These are phyloP conservation scores for Wasmannia auropunctata DNA, from an alignment of 1,140 invertebrate species.

Conservation along the genomic window DNA sequence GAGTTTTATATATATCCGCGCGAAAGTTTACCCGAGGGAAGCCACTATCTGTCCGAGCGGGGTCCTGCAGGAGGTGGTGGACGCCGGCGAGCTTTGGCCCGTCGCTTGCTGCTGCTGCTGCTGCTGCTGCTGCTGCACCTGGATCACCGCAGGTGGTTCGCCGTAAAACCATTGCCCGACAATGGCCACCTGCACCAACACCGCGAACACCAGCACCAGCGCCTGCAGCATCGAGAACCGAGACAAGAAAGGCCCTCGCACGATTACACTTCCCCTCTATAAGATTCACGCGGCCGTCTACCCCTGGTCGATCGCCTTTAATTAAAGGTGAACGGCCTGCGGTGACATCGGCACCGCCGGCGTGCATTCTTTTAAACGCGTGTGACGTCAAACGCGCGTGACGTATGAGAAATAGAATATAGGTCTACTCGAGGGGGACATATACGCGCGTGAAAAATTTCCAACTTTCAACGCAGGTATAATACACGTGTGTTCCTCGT, in stretches of 20 bases:
- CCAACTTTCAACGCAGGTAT: not conserved
- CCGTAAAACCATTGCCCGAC: constrained; percentile 92
- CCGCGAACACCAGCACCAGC: constrained; percentile 94
- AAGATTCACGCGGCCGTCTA: constrained; percentile 36
- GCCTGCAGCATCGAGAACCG: constrained; percentile 85
- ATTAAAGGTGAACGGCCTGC: constrained; percentile 48
- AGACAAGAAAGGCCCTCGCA: constrained; percentile 44
- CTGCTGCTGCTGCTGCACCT: constrained; percentile 81
- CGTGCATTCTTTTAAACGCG: constrained; percentile 16
- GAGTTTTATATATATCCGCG: constrained; percentile 45
- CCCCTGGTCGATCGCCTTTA: constrained; percentile 51
- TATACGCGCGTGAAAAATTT: not conserved
- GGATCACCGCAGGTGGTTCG: constrained; percentile 89
- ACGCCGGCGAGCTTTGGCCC: constrained; percentile 67
- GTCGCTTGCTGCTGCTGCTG: constrained; percentile 76
- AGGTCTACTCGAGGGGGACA: not conserved
- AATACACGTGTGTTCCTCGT: no score
- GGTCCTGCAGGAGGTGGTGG: constrained; percentile 75
- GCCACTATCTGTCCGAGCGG: constrained; percentile 82
- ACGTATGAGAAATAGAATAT: not conserved
- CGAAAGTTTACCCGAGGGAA: constrained; percentile 80
- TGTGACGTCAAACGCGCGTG: not conserved
- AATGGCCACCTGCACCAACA: constrained; percentile 95
- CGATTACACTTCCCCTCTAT: constrained; percentile 26
- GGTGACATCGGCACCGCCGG: constrained; percentile 18